phyloP scores from a whole-genome alignment of 2,888 invertebrate species.

The Rhorus exstirpatorius region DNA sequence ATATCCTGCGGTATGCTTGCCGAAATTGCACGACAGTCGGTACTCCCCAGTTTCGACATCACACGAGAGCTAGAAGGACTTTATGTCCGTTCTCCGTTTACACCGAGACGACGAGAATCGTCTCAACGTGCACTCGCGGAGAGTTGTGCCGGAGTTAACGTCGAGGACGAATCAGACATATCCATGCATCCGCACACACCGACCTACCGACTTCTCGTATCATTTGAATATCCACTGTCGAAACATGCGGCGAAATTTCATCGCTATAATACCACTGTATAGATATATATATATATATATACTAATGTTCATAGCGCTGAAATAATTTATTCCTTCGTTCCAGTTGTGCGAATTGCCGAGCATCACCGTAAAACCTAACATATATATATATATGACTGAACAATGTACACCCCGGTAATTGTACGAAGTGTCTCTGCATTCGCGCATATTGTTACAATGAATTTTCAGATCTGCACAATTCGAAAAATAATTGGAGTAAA shows the following conservation, averaged over 20 bases:
- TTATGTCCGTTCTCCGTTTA: conserved; percentile 9
- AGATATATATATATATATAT: neutral
- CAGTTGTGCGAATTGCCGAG: neutral
- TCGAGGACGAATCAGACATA: conserved; percentile 51
- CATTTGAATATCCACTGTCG: conserved; percentile 29
- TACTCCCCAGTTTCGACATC: conserved; percentile 11
- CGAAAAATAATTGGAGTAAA: conserved; percentile 11
- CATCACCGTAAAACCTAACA: conserved; percentile 16
- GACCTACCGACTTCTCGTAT: conserved; percentile 3
- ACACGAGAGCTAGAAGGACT: conserved; percentile 31
- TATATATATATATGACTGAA: too few relatives aligned
- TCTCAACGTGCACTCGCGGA: conserved; percentile 43
- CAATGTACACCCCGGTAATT: neutral
- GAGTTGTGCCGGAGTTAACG: conserved; percentile 42
- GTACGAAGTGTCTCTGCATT: neutral
- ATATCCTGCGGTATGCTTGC: conserved; percentile 34
- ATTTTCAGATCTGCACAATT: neutral
- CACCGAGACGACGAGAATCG: conserved; percentile 26
- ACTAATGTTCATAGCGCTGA: neutral
- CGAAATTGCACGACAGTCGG: conserved; percentile 48
- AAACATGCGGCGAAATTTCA: conserved; percentile 35
- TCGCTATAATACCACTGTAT: conserved; percentile 2
- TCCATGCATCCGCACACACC: conserved; percentile 29
- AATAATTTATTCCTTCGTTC: conserved; percentile 20
- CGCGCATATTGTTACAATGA: conserved; percentile 13